Percentiles rank a stretch among this genome's conserved stretches.
phyloP scores from a whole-genome alignment of 2,797 vertebrate genomes.

The Phrynocephalus vlangalii region DNA sequence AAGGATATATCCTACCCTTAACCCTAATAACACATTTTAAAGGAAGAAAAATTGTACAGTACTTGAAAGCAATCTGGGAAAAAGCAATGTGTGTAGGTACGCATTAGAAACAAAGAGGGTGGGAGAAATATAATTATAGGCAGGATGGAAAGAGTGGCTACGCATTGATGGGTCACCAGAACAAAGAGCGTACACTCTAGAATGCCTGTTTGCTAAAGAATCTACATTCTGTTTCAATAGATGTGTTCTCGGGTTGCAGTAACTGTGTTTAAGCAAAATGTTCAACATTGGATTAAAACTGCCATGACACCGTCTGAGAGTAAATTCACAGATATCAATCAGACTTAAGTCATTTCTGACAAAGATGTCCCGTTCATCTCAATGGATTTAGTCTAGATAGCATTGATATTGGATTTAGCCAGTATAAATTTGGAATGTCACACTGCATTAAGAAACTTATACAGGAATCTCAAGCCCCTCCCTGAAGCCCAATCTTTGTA shows the following conservation, averaged over 20 bases:
- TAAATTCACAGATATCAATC: background rate
- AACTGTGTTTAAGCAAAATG: conserved; percentile 40
- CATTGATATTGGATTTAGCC: background rate
- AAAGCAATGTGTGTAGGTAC: background rate
- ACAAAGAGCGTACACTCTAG: background rate
- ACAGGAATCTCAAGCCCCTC: conserved; percentile 57
- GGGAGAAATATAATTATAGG: background rate
- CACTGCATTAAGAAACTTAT: conserved; percentile 60
- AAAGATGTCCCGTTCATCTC: background rate
- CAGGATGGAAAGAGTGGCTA: background rate
- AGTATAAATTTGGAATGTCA: conserved; percentile 47
- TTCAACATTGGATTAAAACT: conserved; percentile 45
- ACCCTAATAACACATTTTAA: background rate
- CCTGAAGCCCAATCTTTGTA: conserved; percentile 56
- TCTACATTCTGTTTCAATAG: background rate
- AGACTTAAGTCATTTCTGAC: background rate
- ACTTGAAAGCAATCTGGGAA: background rate
- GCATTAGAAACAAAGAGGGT: background rate
- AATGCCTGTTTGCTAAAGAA: background rate
- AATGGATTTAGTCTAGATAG: background rate
- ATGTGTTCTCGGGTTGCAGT: background rate
- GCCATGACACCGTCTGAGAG: background rate
- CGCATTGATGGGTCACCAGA: background rate
- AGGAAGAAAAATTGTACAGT: background rate
- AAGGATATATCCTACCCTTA: background rate